Evolutionary conservation across 2,888 invertebrate genomes (phyloP).

Genomic region (Patella pellucida): DNA sequence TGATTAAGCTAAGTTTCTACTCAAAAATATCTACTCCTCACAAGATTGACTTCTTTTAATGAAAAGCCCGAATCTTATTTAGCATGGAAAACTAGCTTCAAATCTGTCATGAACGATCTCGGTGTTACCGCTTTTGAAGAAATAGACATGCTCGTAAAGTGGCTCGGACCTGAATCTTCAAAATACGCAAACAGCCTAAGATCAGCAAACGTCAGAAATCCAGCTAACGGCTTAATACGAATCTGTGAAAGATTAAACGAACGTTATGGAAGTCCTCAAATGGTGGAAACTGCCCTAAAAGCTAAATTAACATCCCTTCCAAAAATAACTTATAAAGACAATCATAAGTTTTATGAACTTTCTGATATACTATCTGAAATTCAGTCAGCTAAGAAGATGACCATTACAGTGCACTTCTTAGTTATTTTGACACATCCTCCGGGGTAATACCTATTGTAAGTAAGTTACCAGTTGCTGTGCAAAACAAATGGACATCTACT

Average conservation of each 20-base stretch:
- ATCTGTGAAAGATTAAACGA: conserved; percentile 1
- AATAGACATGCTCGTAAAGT: neutral
- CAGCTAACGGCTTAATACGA: neutral
- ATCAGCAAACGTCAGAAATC: neutral
- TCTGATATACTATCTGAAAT: neutral
- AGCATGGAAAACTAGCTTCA: conserved; percentile 20
- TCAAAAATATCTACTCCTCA: conserved; percentile 20
- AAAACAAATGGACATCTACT: neutral
- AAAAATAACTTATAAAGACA: neutral
- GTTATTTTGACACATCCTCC: neutral
- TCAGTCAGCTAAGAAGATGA: neutral
- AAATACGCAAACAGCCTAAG: neutral
- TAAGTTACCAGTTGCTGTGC: neutral
- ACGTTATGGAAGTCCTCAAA: conserved; percentile 1
- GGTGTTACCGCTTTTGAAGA: neutral
- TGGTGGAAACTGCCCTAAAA: neutral
- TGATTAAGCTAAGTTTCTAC: conserved; percentile 19
- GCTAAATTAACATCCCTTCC: neutral
- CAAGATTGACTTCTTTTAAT: conserved; percentile 13
- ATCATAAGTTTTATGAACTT: neutral
- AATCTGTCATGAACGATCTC: conserved; percentile 15
- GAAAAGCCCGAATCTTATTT: conserved; percentile 20
- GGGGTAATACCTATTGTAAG: neutral
- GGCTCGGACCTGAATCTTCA: too few species aligned
- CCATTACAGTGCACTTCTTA: neutral